phyloP scores from a whole-genome alignment of 2,113 vertebrate genomes.

The Brachionichthys hirsutus region DNA sequence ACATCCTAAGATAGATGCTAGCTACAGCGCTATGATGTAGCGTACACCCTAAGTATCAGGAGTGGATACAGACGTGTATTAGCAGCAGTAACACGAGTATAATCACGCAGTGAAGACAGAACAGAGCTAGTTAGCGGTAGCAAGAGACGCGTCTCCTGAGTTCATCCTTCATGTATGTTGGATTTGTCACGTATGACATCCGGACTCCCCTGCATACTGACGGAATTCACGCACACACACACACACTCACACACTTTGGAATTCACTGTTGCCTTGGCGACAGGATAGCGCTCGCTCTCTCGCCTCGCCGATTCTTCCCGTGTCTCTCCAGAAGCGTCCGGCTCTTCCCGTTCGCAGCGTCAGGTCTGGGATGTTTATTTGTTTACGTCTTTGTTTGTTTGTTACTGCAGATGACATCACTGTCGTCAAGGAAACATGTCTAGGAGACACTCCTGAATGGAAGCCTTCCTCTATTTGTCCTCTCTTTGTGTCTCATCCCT shows the following conservation, averaged over 20 bases:
- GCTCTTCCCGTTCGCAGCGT: constrained; percentile 36
- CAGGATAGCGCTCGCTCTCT: constrained; percentile 69
- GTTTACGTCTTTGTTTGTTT: constrained; percentile 19
- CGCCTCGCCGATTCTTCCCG: constrained; percentile 62
- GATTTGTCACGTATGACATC: no score
- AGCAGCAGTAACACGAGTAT: no score
- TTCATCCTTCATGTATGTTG: no score
- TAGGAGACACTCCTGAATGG: constrained; percentile 14
- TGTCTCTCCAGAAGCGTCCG: constrained; percentile 39
- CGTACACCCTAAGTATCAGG: no score
- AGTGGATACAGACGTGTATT: no score
- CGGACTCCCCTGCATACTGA: no score
- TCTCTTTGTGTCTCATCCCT: constrained; percentile 2
- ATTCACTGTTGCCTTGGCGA: constrained; percentile 80
- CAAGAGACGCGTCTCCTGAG: no score
- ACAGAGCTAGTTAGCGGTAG: no score
- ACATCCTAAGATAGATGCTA: no score
- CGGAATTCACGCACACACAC: constrained; percentile 32
- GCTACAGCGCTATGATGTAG: no score
- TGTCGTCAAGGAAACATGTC: constrained; percentile 6
- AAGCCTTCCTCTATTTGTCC: constrained; percentile 29
- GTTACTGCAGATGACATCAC: background rate
- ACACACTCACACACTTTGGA: constrained; percentile 66
- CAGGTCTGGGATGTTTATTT: constrained; percentile 28
- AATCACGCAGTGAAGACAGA: no score